Conservation (phyloP, 2,888 invertebrate species). For the Rhaphigaster nebulosa region DNA sequence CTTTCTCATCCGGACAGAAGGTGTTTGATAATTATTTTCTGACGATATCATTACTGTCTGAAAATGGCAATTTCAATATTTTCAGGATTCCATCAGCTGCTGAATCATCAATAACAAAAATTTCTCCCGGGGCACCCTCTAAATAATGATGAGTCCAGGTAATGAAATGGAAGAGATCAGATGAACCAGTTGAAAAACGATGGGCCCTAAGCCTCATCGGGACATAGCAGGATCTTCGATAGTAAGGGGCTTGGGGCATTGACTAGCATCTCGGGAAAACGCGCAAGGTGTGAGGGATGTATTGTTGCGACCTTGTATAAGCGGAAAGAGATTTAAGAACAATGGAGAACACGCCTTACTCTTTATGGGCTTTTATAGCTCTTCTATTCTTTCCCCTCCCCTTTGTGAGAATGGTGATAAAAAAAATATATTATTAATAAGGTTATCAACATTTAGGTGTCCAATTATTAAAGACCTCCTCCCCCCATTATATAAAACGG, state of each 20-base stretch:
- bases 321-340: constrained; percentile 32
- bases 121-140: neutral
- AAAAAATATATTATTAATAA: neutral
- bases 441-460: neutral
- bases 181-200: neutral
- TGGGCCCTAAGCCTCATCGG: neutral
- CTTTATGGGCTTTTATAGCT: neutral
- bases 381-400: neutral
- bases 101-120: neutral
- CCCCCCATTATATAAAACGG: neutral
- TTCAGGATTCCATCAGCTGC: neutral
- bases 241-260: neutral
- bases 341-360: neutral
- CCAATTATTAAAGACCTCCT: neutral
- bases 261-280: neutral
- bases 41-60: too few species aligned
- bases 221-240: neutral
- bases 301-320: neutral
- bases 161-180: neutral
- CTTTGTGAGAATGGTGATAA: neutral
- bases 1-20: too few species aligned
- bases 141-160: neutral
- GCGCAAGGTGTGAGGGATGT: neutral
- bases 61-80: neutral
- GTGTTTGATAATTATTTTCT: too few species aligned